Conservation (phyloP, 2,888 invertebrate genomes). For the Amiota mariae region DNA sequence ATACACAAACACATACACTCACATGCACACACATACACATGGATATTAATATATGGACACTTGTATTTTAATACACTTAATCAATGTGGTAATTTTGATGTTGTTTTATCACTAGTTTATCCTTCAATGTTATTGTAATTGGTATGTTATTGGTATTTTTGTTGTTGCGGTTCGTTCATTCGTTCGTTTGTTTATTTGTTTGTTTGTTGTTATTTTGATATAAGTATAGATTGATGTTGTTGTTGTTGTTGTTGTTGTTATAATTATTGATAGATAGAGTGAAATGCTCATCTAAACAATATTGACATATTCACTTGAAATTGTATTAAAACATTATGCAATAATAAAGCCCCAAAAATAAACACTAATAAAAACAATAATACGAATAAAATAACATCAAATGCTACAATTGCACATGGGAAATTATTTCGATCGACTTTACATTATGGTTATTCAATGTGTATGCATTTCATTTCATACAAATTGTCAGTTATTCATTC, state of each 20-base stretch:
- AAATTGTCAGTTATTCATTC: slow-evolving; percentile 9
- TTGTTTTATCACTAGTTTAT: slow-evolving; percentile 18
- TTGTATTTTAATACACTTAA: slow-evolving; percentile 20
- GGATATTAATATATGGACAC: neutral
- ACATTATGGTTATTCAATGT: slow-evolving; percentile 23
- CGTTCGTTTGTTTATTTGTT: no score
- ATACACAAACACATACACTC: neutral
- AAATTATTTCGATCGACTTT: slow-evolving; percentile 27
- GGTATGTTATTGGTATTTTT: neutral
- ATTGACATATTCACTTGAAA: slow-evolving; percentile 45
- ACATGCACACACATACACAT: no score
- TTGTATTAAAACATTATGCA: slow-evolving; percentile 22
- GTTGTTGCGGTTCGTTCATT: neutral
- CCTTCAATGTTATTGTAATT: slow-evolving; percentile 13
- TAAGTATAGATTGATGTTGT: neutral
- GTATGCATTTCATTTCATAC: slow-evolving; percentile 8
- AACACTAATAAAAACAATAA: slow-evolving; percentile 15
- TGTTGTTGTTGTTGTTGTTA: slow-evolving; percentile 6
- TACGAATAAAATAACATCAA: slow-evolving; percentile 23
- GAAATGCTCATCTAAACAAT: slow-evolving; percentile 38
- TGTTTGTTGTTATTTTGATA: no score
- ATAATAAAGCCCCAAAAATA: slow-evolving; percentile 15
- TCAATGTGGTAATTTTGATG: slow-evolving; percentile 19
- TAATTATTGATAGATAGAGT: neutral
- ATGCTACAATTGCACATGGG: slow-evolving; percentile 13